phyloP scores from a whole-genome alignment of 2,888 invertebrate genomes.

The Rotaria macrura region DNA sequence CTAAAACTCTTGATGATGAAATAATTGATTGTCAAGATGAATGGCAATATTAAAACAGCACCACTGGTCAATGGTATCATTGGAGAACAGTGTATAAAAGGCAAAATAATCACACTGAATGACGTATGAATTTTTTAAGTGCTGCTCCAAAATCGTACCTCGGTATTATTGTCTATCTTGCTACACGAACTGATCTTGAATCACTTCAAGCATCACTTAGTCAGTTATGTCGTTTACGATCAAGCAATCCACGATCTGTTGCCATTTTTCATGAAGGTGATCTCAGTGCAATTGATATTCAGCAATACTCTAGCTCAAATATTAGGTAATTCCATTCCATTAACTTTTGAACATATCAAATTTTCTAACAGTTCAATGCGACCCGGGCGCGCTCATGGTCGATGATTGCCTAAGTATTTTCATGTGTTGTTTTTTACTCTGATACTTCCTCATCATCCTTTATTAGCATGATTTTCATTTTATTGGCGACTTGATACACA shows the following conservation, averaged over 20 bases:
- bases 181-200: neutral
- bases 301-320: neutral
- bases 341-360: neutral
- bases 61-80: no score
- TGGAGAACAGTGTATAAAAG: no score
- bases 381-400: neutral
- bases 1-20: no score
- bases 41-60: no score
- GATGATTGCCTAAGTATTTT: neutral
- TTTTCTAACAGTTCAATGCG: neutral
- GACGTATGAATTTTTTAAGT: neutral
- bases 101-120: neutral
- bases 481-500: neutral
- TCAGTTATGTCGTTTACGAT: neutral
- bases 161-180: neutral
- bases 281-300: neutral
- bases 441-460: neutral
- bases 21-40: no score
- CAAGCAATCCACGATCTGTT: neutral
- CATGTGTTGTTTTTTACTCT: neutral
- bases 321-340: neutral
- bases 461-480: neutral
- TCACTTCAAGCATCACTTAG: neutral
- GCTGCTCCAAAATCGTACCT: neutral
- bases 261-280: neutral